phyloP scores from a whole-genome alignment of 2,113 vertebrate genomes.

The Miniopterus natalensis region DNA sequence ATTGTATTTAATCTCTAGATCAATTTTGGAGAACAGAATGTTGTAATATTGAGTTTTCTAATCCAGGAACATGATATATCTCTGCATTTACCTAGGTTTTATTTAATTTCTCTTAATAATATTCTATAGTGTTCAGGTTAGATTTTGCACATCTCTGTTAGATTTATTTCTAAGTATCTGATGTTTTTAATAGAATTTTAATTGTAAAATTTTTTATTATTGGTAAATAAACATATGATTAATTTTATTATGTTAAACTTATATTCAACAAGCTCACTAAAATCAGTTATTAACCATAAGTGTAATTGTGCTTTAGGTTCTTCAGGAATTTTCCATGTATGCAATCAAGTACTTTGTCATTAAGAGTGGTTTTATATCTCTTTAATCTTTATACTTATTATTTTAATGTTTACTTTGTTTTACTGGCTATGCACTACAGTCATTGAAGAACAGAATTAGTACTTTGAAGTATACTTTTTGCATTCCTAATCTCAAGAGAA shows the following conservation, averaged over 20 bases:
- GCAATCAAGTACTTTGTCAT: not conserved
- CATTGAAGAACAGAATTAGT: not conserved
- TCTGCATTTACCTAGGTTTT: not conserved
- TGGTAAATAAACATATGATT: not conserved
- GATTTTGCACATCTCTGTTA: not conserved
- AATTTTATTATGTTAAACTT: not conserved
- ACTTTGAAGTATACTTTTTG: not conserved
- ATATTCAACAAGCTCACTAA: not conserved
- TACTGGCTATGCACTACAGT: not conserved
- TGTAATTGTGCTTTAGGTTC: not conserved
- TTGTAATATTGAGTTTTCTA: not conserved
- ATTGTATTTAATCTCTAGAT: not conserved
- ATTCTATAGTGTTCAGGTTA: not conserved
- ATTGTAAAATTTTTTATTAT: not conserved
- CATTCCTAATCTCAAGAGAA: not conserved
- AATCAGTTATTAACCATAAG: not conserved
- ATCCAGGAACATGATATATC: not conserved
- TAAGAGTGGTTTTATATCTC: not conserved
- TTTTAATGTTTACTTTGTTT: not conserved
- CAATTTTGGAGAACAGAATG: not conserved
- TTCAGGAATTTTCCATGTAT: not conserved
- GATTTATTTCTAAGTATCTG: not conserved
- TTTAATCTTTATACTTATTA: not conserved
- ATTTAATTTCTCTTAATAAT: not conserved
- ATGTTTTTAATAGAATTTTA: not conserved